Evolutionary conservation across 2,797 vertebrate genomes (phyloP).

Genomic region (Crocodylus rhombifer): DNA sequence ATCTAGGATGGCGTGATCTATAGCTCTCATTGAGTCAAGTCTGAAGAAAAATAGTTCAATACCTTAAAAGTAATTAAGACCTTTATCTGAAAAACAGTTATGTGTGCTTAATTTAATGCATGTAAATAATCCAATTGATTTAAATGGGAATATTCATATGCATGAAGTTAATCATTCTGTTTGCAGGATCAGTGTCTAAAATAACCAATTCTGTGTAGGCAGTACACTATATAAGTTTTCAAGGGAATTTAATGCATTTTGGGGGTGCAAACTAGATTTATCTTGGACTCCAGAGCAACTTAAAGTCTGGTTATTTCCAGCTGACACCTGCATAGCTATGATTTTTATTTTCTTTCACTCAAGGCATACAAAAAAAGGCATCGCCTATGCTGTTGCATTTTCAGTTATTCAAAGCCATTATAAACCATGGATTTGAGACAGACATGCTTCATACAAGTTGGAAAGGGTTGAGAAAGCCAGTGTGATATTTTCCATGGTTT

Average conservation of each 20-base stretch:
- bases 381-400: not conserved
- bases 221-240: conserved; percentile 16
- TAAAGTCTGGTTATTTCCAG: not conserved
- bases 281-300: not conserved
- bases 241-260: not conserved
- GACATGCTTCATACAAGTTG: not conserved
- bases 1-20: conserved; percentile 62
- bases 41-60: conserved; percentile 72
- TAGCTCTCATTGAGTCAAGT: conserved; percentile 70
- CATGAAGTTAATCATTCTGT: conserved; percentile 27
- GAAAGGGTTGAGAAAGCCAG: not conserved
- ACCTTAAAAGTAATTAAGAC: conserved; percentile 73
- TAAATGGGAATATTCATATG: conserved; percentile 68
- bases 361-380: not conserved
- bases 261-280: not conserved
- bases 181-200: conserved; percentile 41
- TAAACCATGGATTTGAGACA: not conserved
- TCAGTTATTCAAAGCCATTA: not conserved
- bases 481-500: rapidly evolving
- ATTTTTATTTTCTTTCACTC: not conserved
- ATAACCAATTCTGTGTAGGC: conserved; percentile 3
- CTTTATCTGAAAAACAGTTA: conserved; percentile 71
- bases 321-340: not conserved
- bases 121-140: conserved; percentile 66
- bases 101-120: conserved; percentile 69